Base-by-base conservation (phyloP, 2,113 vertebrate genomes). In the Syrmaticus mikado region DNA sequence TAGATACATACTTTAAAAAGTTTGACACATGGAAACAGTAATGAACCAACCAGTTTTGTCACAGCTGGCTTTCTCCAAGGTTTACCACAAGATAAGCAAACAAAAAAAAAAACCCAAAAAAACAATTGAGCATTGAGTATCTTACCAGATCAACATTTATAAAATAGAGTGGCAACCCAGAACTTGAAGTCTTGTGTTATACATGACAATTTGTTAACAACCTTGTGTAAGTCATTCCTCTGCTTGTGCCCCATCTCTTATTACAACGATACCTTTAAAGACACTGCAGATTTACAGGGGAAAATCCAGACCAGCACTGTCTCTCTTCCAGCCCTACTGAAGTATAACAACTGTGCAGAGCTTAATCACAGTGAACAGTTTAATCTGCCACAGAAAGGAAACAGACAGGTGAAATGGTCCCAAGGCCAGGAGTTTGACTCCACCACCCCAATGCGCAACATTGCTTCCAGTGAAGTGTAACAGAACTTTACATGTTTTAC, bases 351-450 rank as follows among this genome's bases (percentile, higher is more conserved):
- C 38, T 60, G 48, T 77, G 27, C 50, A 45, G 36, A 83, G 45
- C 32, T 46, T 48, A 40, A 80, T 48, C 30, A 36, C 27, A 85
- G 43, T 0, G n/a, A 41, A 14, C 16, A 72, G 19, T 17, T 79
- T 70, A 38, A 82, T 40, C 48, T 5, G 3, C 55, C 53, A 32
- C 0, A 15, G 36, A 89, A 65, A 64, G 52, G 41, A 87, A 75
- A 61, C 4, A 25, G 53, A 89, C 32, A 19, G 13, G 57, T 53
- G 7, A 88, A 74, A 83, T 0, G 0, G 25, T 48, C 45, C 34
- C 2, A 1, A 0, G 0, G 46, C 6, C 0, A 0, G 12, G 32
- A 32, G 32, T 61, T 75, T 34, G 61, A 30, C 17, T 60, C 52
- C 25, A n/a, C 17, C 27, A 77, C 74, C 22, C 38, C 40, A 24